Evolutionary conservation across 2,113 vertebrate species (phyloP).

Genomic region (Archilochus colubris): DNA sequence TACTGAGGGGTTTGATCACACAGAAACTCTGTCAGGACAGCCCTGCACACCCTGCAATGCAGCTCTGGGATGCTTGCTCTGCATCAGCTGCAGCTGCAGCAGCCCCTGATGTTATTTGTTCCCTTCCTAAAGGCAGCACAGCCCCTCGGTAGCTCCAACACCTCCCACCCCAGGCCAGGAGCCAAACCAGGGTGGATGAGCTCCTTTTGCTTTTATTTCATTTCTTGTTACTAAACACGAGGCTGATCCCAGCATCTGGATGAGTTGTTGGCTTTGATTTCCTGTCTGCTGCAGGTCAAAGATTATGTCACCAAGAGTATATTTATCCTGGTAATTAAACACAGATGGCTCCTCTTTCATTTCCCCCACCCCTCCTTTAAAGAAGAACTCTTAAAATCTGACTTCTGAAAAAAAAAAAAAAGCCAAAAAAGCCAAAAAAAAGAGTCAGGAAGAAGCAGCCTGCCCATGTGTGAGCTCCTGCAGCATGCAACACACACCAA

Average conservation of each 20-base stretch:
- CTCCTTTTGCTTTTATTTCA: neutral
- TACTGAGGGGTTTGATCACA: neutral
- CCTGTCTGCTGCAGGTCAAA: constrained; percentile 68
- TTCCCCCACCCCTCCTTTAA: neutral
- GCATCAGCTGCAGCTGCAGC: neutral
- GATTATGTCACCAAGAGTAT: constrained; percentile 66
- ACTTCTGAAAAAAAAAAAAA: neutral
- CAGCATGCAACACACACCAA: neutral
- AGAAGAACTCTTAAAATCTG: neutral
- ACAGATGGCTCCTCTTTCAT: constrained; percentile 51
- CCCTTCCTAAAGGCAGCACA: neutral
- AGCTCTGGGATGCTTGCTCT: neutral
- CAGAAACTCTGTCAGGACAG: accelerated
- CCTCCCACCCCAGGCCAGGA: neutral
- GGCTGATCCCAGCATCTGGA: constrained; percentile 23
- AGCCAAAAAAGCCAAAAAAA: too few relatives aligned
- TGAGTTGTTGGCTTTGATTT: constrained; percentile 52
- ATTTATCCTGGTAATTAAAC: constrained; percentile 68
- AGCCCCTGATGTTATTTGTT: neutral
- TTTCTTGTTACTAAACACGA: constrained; percentile 24
- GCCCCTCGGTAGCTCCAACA: neutral
- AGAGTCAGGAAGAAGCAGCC: neutral
- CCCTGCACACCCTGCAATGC: neutral
- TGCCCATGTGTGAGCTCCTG: neutral
- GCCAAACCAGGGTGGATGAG: neutral